Evolutionary conservation across 2,888 invertebrate genomes (phyloP).

Genomic region (Drosophila borealis): DNA sequence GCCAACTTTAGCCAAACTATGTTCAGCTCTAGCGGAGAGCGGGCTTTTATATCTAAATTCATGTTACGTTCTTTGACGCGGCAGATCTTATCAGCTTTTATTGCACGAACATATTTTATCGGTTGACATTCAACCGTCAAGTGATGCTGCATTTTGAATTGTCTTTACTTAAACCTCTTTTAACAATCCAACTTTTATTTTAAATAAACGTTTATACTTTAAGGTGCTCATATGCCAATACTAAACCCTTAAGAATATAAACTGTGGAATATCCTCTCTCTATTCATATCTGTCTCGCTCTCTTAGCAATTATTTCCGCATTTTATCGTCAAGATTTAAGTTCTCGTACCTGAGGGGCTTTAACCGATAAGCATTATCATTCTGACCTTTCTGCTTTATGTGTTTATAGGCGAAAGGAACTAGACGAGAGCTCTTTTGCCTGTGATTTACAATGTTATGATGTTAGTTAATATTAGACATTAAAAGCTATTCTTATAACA

Average conservation of each 20-base stretch:
- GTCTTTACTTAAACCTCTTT: too few species aligned
- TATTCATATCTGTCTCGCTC: neutral
- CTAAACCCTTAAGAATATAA: too few species aligned
- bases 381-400: slow-evolving; percentile 52
- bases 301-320: slow-evolving; percentile 14
- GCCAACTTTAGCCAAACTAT: slow-evolving; percentile 38
- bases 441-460: slow-evolving; percentile 38
- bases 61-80: neutral
- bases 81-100: slow-evolving; percentile 26
- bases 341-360: slow-evolving; percentile 42
- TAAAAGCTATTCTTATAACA: slow-evolving; percentile 9
- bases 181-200: too few species aligned
- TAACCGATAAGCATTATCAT: slow-evolving; percentile 69
- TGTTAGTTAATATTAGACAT: slow-evolving; percentile 5
- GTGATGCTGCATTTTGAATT: too few species aligned
- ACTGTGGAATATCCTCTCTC: too few species aligned
- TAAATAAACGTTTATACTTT: too few species aligned
- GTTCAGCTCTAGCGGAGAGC: slow-evolving; percentile 13
- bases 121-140: slow-evolving; percentile 46
- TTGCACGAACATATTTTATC: slow-evolving; percentile 34
- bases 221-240: too few species aligned
- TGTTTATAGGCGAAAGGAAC: slow-evolving; percentile 28
- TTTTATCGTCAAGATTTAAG: slow-evolving; percentile 21
- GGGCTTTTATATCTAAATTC: slow-evolving; percentile 45
- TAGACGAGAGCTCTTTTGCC: slow-evolving; percentile 2